phyloP scores from a whole-genome alignment of 2,888 invertebrate genomes.

The Eilema caniola region DNA sequence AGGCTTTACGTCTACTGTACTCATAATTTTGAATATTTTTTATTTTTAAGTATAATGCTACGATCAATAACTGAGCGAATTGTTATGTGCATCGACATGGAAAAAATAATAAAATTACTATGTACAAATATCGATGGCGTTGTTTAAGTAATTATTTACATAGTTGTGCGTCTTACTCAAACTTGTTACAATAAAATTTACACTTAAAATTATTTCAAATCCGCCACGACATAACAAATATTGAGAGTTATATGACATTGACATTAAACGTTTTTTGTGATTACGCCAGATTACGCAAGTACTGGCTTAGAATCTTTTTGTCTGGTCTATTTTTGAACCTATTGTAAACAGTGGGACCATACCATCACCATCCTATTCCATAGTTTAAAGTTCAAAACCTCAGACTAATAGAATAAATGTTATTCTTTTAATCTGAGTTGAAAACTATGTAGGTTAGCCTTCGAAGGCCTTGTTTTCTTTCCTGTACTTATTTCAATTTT shows the following conservation, averaged over 20 bases:
- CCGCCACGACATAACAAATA: slow-evolving; percentile 32
- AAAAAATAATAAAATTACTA: slow-evolving; percentile 10
- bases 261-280: slow-evolving; percentile 8
- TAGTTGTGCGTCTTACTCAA: slow-evolving; percentile 15
- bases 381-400: no score
- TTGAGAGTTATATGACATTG: slow-evolving; percentile 12
- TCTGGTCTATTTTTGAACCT: background rate
- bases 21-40: slow-evolving; percentile 30
- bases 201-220: slow-evolving; percentile 32
- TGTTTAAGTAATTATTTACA: slow-evolving; percentile 31
- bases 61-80: background rate
- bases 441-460: no score
- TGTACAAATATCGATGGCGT: slow-evolving; percentile 4
- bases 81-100: background rate
- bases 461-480: no score
- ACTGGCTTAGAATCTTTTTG: slow-evolving; percentile 1
- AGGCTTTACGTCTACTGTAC: slow-evolving; percentile 43
- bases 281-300: background rate
- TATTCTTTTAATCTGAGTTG: no score
- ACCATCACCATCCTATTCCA: no score
- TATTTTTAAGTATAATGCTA: background rate
- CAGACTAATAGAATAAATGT: no score
- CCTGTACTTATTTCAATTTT: background rate
- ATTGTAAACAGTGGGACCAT: background rate
- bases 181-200: slow-evolving; percentile 30